A percentile compares a stretch with the other conserved stretches of the same genome.
Conservation (phyloP, 2,113 vertebrate genomes). For the Mormyrus iriodes region DNA sequence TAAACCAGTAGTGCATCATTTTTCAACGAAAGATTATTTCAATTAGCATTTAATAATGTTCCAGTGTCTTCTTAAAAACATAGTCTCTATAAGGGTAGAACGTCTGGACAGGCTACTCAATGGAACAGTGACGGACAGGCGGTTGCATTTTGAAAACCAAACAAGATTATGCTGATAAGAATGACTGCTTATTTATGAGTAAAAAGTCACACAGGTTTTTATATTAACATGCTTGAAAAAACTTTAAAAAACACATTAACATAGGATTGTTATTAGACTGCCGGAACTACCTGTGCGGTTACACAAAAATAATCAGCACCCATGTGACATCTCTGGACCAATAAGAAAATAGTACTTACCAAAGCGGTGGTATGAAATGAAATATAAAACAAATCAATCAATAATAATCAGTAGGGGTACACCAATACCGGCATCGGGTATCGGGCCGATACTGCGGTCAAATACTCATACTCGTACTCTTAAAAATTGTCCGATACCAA, state of each 20-base stretch:
- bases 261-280: background rate
- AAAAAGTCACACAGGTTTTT: background rate
- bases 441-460: too few relatives aligned
- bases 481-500: too few relatives aligned
- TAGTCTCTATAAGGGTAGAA: background rate
- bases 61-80: background rate
- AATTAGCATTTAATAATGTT: background rate
- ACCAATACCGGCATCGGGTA: too few relatives aligned
- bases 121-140: background rate
- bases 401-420: background rate
- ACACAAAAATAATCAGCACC: background rate
- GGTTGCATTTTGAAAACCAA: background rate
- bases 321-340: background rate
- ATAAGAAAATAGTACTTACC: background rate
- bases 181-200: background rate
- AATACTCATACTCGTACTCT: too few relatives aligned
- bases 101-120: background rate
- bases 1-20: background rate
- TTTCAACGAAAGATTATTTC: background rate
- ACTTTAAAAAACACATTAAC: background rate
- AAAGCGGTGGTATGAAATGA: background rate
- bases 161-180: background rate
- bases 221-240: background rate
- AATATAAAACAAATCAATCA: background rate
- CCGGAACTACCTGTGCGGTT: background rate